Base-by-base conservation (phyloP, 2,797 vertebrate species). In the Selene dorsalis region DNA sequence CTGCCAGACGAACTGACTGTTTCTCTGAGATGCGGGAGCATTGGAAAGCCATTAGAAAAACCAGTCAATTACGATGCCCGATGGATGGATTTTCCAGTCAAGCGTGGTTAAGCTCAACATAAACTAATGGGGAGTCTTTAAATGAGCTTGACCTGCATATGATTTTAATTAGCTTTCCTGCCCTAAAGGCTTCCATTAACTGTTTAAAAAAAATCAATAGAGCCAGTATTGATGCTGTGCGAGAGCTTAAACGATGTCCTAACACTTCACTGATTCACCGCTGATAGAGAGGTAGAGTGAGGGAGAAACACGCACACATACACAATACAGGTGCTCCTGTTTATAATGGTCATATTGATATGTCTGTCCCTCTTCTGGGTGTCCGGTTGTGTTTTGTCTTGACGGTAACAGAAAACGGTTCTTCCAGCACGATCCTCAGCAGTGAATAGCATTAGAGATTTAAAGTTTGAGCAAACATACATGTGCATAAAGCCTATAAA, bases 101-200 rank as follows among this genome's bases (percentile, higher is more conserved):
- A 88, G 91, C 90, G 82, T 91, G 88, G 89, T 93, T 94, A 94
- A 92, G 93, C 91, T 94, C 91, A 94, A 93, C 91, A 87, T 92
- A 92, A 94, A 94, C 92, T 94, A 94, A 94, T 93, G 91, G 90
- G 90, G 92, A 93, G 91, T 93, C 94, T 92, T 94, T 94, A 94
- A 94, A 94, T 91, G 91, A 93, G 92, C 93, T 93, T 94, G 94
- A 95, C 94, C 94, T 92, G 93, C 91, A 93, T 94, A 94, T 94
- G 93, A 93, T 94, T 95, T 94, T 94, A 95, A 94, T 95, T 94
- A 94, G 93, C 92, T 94, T 92, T 92, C 82, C 90, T 93, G 89
- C 93, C 94, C 93, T 88, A 89, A 93, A 94, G 93, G 93, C 91
- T 93, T 93, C 93, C 93, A 95, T 94, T 94, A 95, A 94, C 91